phyloP scores from a whole-genome alignment of 2,113 vertebrate species.

The Saguinus imperator region DNA sequence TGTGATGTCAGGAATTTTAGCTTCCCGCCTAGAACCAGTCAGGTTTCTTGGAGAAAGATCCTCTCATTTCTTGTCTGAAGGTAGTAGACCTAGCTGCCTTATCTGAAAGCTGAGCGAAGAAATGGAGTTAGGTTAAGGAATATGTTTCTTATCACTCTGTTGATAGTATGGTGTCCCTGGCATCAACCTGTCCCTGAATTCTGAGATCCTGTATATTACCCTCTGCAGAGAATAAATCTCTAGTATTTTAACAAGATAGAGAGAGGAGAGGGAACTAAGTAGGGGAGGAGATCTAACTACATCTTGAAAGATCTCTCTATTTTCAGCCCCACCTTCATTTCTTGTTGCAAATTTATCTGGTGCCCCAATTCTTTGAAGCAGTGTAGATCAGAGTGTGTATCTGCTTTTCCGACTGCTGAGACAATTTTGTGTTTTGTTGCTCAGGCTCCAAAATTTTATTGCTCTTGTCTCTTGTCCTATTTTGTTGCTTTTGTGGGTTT shows the following conservation, averaged over 20 bases:
- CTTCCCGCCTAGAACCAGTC: not conserved
- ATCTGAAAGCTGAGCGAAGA: not conserved
- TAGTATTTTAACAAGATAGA: not conserved
- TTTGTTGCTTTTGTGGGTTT: not conserved
- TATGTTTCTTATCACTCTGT: not conserved
- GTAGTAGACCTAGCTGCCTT: not conserved
- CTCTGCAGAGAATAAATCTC: not conserved
- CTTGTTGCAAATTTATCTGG: not conserved
- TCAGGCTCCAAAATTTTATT: not conserved
- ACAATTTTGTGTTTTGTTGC: not conserved
- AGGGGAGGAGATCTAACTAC: not conserved
- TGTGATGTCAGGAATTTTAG: not conserved
- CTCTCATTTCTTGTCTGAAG: not conserved
- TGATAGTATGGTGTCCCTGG: not conserved
- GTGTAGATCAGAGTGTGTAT: not conserved
- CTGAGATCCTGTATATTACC: not conserved
- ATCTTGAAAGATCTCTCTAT: not conserved
- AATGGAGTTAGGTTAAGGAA: not conserved
- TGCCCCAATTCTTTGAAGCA: not conserved
- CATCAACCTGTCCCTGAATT: not conserved
- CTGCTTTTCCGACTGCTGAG: not conserved
- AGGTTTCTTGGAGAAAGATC: not conserved
- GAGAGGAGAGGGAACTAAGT: not conserved
- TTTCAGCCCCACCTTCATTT: not conserved
- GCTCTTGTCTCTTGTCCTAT: not conserved